These are phyloP conservation scores for Tragelaphus buxtoni DNA, from an alignment of 2,113 vertebrate species.

Conservation along the genomic window DNA sequence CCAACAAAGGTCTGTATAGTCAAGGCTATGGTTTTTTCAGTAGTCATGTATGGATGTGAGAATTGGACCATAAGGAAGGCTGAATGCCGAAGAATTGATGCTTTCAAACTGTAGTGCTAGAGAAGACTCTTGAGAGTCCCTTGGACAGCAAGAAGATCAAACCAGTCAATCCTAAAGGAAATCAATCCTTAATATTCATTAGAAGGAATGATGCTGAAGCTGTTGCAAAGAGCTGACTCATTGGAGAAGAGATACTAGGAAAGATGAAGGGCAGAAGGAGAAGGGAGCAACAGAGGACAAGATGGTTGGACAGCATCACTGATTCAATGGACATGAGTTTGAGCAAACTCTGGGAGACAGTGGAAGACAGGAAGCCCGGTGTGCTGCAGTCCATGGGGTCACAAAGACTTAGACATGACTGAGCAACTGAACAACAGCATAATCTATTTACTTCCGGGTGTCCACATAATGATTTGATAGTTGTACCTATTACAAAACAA, in stretches of 20 bases:
- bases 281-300: neutral
- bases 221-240: neutral
- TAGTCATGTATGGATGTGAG: neutral
- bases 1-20: neutral
- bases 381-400: neutral
- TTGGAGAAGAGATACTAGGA: neutral
- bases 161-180: neutral
- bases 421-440: neutral
- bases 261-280: neutral
- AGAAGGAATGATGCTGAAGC: neutral
- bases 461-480: neutral
- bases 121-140: neutral
- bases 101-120: neutral
- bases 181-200: neutral
- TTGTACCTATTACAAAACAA: neutral
- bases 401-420: neutral
- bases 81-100: neutral
- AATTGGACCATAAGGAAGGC: neutral
- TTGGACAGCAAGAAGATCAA: neutral
- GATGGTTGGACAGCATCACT: neutral
- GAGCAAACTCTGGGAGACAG: neutral
- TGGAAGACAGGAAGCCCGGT: neutral
- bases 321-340: neutral
- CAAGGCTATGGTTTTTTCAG: neutral
- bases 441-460: neutral